Percentiles rank a stretch among this genome's conserved stretches.
Evolutionary conservation across 2,113 vertebrate species (phyloP).

Genomic region (Reinhardtius hippoglossoides): DNA sequence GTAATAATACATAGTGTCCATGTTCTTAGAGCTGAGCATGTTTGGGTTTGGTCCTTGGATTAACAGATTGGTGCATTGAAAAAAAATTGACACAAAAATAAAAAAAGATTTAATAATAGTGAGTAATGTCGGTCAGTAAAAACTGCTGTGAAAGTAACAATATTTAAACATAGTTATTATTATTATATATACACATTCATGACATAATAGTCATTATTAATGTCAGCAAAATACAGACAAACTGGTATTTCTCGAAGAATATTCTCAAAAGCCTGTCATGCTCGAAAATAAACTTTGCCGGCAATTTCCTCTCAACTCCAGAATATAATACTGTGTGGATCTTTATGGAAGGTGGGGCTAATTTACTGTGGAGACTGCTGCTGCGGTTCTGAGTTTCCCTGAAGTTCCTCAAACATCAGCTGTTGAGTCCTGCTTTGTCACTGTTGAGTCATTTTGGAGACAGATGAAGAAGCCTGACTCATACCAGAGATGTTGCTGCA

Average conservation of each 20-base stretch:
- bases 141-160: not conserved
- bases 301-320: not conserved
- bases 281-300: conserved; percentile 2
- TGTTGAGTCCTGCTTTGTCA: conserved; percentile 60
- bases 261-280: not conserved
- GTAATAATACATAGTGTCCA: not conserved
- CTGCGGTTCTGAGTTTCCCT: conserved; percentile 31
- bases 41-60: not conserved
- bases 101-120: too few relatives aligned
- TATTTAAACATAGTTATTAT: not conserved
- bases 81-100: not conserved
- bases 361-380: conserved; percentile 10
- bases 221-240: not conserved
- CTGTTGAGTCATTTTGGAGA: conserved; percentile 57
- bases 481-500: conserved; percentile 43
- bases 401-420: conserved; percentile 45
- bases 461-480: conserved; percentile 55
- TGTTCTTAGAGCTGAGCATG: too few relatives aligned
- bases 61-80: not conserved
- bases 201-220: too few relatives aligned
- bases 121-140: too few relatives aligned
- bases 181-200: not conserved
- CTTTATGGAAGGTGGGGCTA: not conserved
- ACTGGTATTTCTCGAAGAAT: too few relatives aligned
- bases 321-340: not conserved